Percentiles rank a stretch among this genome's conserved stretches.
Evolutionary conservation across 2,888 invertebrate species (phyloP).

Genomic region (Anodontia alba): DNA sequence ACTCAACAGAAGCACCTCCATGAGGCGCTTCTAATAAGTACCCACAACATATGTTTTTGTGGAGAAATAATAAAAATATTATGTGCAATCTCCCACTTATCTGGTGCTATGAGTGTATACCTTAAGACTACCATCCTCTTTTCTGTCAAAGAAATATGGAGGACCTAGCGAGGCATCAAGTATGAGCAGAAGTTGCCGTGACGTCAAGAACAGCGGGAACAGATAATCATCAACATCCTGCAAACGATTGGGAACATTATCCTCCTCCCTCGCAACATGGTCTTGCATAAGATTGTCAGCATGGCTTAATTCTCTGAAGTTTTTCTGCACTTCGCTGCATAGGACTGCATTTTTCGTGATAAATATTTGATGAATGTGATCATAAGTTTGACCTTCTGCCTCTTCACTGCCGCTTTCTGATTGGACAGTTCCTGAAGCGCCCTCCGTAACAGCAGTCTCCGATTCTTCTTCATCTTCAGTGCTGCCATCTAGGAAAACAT

Average conservation of each 20-base stretch:
- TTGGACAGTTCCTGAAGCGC: constrained; percentile 20
- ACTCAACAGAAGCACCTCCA: no score
- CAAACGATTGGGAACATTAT: constrained; percentile 62
- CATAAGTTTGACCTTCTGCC: constrained; percentile 39
- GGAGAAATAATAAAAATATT: no score
- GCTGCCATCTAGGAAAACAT: no score
- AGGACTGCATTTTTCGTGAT: constrained; percentile 80
- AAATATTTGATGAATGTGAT: constrained; percentile 69
- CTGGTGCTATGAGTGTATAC: constrained; percentile 3
- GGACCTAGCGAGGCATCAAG: constrained; percentile 76
- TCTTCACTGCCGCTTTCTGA: constrained; percentile 9
- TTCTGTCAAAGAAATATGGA: constrained; percentile 75
- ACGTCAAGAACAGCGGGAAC: constrained; percentile 79
- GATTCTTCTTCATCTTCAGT: constrained; percentile 17
- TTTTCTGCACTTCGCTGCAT: constrained; percentile 79
- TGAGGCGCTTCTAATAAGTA: no score
- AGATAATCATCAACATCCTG: constrained; percentile 62
- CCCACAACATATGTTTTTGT: no score
- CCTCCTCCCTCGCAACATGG: constrained; percentile 55
- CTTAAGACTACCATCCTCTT: constrained; percentile 73
- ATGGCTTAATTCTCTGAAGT: constrained; percentile 75
- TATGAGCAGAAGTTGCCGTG: constrained; percentile 76
- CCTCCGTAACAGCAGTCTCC: constrained; percentile 17
- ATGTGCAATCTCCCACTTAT: no score
- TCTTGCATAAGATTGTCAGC: constrained; percentile 64